Evolutionary conservation across 2,797 vertebrate species (phyloP), one percentile per base, ranked within the genome.

Genomic region (Gadopsis marmoratus): DNA sequence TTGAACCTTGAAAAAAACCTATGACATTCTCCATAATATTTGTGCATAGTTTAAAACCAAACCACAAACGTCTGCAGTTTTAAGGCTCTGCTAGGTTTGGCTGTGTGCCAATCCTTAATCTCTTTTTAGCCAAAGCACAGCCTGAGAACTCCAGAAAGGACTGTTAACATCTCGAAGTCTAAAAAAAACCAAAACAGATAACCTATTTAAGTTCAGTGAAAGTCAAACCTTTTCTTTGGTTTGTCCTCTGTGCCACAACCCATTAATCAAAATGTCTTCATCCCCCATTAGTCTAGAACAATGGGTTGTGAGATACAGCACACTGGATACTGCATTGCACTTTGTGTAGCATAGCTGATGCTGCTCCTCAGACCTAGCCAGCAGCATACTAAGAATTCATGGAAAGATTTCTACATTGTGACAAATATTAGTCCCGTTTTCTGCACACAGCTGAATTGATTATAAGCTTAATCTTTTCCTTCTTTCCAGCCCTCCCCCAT

Each of bases 181-280:
- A 63, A 26, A 26, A 26, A 26, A 26, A 26, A 26, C 1, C 26
- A 26, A 26, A 70, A 5, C 26, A 56, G 68, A 82, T 74, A 79
- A 33, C 35, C 0, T 19, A 35, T n/a, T 53, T 11, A 68, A 47
- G 17, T 26, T 68, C 50, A 61, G 45, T 33, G 13, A 45, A 64
- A 41, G 16, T 23, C 7, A 59, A 41, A 35, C 45, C 45, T 41
- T 4, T 12, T 81, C 64, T 74, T 50, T 5, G 0, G 37, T 58
- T 61, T 58, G 12, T 79, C 56, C 43, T 74, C 56, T 51, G 54
- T 41, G 56, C 13, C 14, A 47, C 35, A 47, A 54, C 1, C 26
- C 55, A 78, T 62, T 82, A 45, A 76, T 82, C 74, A 81, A 75
- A 69, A 48, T 62, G 83, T 73, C 54, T 50, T 60, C 47, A 26